Evolutionary conservation across 2,797 vertebrate species (phyloP).

Genomic region (Delichon dasypus): DNA sequence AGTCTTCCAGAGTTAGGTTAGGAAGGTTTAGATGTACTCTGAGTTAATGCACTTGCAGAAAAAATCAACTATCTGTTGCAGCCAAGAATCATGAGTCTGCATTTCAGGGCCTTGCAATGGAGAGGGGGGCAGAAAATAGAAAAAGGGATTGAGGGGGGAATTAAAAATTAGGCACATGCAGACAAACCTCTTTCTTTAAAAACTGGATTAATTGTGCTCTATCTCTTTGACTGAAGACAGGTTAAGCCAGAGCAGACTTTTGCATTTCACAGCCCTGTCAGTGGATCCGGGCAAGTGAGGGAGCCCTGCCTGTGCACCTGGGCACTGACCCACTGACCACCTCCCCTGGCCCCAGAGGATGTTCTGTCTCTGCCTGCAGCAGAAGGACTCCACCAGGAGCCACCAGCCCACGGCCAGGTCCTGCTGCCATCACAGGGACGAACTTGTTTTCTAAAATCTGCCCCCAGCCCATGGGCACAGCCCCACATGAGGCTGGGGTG

Average conservation of each 20-base stretch:
- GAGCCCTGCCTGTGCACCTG: rapidly evolving
- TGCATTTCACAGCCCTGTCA: rapidly evolving
- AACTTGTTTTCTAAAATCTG: not conserved
- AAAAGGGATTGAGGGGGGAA: not conserved
- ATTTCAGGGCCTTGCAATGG: not conserved
- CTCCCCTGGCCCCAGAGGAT: rapidly evolving
- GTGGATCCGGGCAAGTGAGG: not conserved
- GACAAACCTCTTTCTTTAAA: not conserved
- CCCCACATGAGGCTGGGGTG: not conserved
- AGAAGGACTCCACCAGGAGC: not conserved
- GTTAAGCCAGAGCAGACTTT: not conserved
- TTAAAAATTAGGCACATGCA: not conserved
- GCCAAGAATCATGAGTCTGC: slow-evolving; percentile 11
- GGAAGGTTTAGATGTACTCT: not conserved
- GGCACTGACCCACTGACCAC: not conserved
- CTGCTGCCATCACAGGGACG: not conserved
- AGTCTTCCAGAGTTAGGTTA: not conserved
- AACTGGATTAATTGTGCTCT: not conserved
- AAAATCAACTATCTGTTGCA: slow-evolving; percentile 56
- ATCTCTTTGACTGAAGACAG: not conserved
- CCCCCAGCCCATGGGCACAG: rapidly evolving
- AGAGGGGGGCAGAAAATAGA: not conserved
- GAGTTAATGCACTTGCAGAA: not conserved
- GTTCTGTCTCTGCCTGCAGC: not conserved
- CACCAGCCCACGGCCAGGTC: not conserved